Evolutionary conservation across 2,797 vertebrate genomes (phyloP).

Genomic region (Helicolenus hilgendorfi): DNA sequence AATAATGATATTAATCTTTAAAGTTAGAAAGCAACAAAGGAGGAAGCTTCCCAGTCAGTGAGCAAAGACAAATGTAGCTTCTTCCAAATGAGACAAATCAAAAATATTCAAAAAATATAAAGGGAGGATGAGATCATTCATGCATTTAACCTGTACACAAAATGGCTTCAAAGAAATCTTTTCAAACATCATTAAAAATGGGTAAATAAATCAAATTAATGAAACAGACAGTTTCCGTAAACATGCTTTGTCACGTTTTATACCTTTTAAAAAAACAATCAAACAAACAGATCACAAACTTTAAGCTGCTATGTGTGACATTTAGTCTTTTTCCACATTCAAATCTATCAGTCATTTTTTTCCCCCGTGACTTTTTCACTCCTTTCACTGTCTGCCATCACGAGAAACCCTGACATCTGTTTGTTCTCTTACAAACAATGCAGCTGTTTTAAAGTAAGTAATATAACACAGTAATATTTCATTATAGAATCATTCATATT

Average conservation of each 20-base stretch:
- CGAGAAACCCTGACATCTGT: neutral
- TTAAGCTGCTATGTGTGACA: constrained; percentile 29
- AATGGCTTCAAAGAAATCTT: neutral
- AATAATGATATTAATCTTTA: neutral
- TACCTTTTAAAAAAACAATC: neutral
- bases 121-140: neutral
- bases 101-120: neutral
- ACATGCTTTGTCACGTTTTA: neutral
- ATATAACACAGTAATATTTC: neutral
- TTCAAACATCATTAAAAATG: neutral
- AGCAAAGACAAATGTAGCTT: neutral
- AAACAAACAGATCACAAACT: neutral
- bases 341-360: neutral
- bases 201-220: neutral
- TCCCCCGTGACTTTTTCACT: neutral
- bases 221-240: neutral
- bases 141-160: constrained; percentile 6
- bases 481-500: neutral
- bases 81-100: neutral
- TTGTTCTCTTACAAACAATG: neutral
- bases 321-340: neutral
- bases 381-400: neutral
- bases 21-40: neutral
- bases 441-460: neutral
- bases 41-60: neutral